Conservation (phyloP, 1,140 invertebrate genomes). For the Pantala flavescens region DNA sequence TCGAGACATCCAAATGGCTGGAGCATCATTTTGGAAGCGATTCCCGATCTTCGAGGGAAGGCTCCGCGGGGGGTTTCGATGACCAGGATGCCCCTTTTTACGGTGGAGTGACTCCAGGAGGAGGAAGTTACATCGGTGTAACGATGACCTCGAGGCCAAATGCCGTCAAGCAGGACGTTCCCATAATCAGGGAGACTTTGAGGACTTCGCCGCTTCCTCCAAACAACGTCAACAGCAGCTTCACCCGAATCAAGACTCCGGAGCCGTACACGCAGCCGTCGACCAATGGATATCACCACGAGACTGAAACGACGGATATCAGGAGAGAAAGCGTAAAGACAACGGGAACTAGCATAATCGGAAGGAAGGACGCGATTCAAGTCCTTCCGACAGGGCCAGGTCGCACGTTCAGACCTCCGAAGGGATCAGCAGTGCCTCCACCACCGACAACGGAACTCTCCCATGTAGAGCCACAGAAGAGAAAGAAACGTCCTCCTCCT, state of each 20-base stretch:
- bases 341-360: background rate
- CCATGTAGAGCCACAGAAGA: background rate
- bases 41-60: slow-evolving; percentile 61
- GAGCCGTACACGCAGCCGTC: background rate
- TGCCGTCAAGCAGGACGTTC: slow-evolving; percentile 19
- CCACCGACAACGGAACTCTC: background rate
- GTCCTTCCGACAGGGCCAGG: slow-evolving; percentile 28
- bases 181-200: slow-evolving; percentile 23
- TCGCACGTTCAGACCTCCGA: slow-evolving; percentile 24
- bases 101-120: slow-evolving; percentile 25
- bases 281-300: slow-evolving; percentile 21
- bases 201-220: slow-evolving; percentile 14
- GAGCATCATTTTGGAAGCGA: slow-evolving; percentile 83
- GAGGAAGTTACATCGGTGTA: slow-evolving; percentile 56
- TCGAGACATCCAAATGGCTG: slow-evolving; percentile 79
- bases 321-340: background rate
- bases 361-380: slow-evolving; percentile 20
- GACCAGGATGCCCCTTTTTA: slow-evolving; percentile 33
- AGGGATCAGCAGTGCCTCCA: background rate
- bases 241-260: slow-evolving; percentile 29
- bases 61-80: slow-evolving; percentile 47
- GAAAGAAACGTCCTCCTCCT: background rate
- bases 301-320: background rate
- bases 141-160: slow-evolving; percentile 58
- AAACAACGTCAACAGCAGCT: slow-evolving; percentile 29